phyloP scores from a whole-genome alignment of 2,113 vertebrate genomes.

The Trinectes maculatus region DNA sequence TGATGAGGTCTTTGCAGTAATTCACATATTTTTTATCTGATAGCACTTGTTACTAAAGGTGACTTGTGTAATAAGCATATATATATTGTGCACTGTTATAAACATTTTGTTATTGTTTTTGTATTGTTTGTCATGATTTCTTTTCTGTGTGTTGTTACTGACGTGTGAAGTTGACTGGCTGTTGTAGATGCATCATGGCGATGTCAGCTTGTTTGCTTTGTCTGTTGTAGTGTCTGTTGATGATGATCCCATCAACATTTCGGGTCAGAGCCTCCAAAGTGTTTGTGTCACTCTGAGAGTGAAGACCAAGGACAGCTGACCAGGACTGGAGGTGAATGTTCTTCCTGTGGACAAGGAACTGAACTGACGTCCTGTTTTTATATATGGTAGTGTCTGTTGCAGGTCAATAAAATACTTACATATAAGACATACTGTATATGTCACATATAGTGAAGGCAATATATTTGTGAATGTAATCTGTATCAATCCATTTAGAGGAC shows the following conservation, averaged over 20 bases:
- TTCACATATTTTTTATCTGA: no score
- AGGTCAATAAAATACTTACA: no score
- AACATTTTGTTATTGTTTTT: no score
- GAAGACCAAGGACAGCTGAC: conserved; percentile 85
- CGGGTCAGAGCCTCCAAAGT: conserved; percentile 65
- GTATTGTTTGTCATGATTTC: neutral
- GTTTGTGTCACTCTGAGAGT: conserved; percentile 68
- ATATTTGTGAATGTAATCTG: no score
- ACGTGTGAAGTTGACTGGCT: conserved; percentile 87
- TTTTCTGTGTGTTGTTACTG: neutral
- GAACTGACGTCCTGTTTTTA: neutral
- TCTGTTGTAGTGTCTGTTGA: conserved; percentile 85
- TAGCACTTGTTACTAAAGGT: no score
- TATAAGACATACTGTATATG: no score
- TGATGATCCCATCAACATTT: conserved; percentile 84
- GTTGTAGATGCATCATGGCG: conserved; percentile 88
- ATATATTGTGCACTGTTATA: no score
- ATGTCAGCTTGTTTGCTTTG: conserved; percentile 88
- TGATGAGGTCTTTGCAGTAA: no score
- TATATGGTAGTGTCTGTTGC: no score
- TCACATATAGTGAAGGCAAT: no score
- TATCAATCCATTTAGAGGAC: neutral
- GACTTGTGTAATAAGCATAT: neutral
- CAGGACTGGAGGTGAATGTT: conserved; percentile 83
- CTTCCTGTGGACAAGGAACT: conserved; percentile 76